Base-by-base conservation (phyloP, 2,888 invertebrate species). In the Antitype chi region DNA sequence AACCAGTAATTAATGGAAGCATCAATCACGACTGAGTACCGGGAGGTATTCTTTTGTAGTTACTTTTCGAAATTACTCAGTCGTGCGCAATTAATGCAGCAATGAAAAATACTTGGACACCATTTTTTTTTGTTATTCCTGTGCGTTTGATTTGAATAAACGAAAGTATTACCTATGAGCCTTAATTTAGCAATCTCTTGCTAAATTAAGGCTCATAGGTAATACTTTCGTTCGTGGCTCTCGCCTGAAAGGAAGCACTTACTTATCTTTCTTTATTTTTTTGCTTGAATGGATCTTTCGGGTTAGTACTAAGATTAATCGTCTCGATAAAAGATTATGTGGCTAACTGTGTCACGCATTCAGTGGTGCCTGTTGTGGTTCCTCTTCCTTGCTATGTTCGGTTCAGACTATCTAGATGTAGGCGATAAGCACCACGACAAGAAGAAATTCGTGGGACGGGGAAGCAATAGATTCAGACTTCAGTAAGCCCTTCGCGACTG, bases 1-100 rank as follows among this genome's bases (percentile, higher is more conserved):
- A 91, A 92, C 90, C 84, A 91, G 91, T 93, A 95, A 95, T 95
- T 96, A 96, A 94, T 94, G 91, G 92, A 94, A 87, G 91, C 93
- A 93, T 95, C 95, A 93, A 94, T 95, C 95, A 94, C 90, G 92
- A 92, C 75, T 75, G 84, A 84, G 86, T 83, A 78, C 83, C 79
- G 78, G 83, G 82, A 85, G 85, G 84, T 84, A 89, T 90, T 90
- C 89, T 85, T 89, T 91, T 91, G 89, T 89, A 83, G 85, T 87
- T 82, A 80, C 81, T 86, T 87, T 88, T 86, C 85, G 81, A 89
- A 90, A 90, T 90, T 89, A 89, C 88, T 88, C 83, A 82, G 81
- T 91, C 89, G 90, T 90, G 92, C 89, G 83, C 87, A 88, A 81
- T 87, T 81, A 88, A 88, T 86, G 64, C 64, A 70, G 66, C 63